phyloP scores from a whole-genome alignment of 2,797 vertebrate genomes.

The Acipenser transmontanus region DNA sequence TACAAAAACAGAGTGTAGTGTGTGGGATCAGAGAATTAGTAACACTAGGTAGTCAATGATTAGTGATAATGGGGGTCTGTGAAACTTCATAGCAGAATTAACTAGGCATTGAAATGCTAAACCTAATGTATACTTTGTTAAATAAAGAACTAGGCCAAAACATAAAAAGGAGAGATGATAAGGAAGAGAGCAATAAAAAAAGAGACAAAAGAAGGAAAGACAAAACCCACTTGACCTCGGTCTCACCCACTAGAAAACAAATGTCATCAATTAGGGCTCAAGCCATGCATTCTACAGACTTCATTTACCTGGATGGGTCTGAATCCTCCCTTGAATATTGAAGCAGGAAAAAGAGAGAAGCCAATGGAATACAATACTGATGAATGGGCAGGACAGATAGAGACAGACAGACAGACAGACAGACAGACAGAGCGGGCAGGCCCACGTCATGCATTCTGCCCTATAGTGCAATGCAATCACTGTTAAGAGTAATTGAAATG shows the following conservation, averaged over 20 bases:
- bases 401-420: conserved; percentile 21
- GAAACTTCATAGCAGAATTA: too few species aligned
- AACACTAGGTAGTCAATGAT: too few species aligned
- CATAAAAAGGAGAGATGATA: not conserved
- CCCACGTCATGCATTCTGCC: not conserved
- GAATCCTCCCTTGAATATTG: conserved; percentile 98
- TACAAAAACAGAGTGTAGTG: too few species aligned
- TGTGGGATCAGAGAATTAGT: too few species aligned
- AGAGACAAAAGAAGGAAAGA: conserved; percentile 2
- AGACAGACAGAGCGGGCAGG: not conserved
- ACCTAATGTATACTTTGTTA: too few species aligned
- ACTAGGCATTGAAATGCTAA: too few species aligned
- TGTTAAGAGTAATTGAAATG: too few species aligned
- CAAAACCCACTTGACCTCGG: not conserved
- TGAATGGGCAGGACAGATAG: conserved; percentile 43
- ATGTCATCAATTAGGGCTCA: conserved; percentile 28
- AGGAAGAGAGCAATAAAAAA: not conserved
- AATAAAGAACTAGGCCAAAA: too few species aligned
- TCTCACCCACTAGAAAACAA: not conserved
- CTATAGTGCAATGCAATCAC: too few species aligned
- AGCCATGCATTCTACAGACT: conserved; percentile 58
- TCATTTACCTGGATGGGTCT: conserved; percentile 72
- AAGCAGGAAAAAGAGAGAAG: conserved; percentile 96
- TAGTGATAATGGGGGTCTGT: too few species aligned
- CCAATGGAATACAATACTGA: conserved; percentile 80